Evolutionary conservation across 2,888 invertebrate species (phyloP), one percentile per base, ranked within the genome.

Genomic region (Leptopilina myrica): DNA sequence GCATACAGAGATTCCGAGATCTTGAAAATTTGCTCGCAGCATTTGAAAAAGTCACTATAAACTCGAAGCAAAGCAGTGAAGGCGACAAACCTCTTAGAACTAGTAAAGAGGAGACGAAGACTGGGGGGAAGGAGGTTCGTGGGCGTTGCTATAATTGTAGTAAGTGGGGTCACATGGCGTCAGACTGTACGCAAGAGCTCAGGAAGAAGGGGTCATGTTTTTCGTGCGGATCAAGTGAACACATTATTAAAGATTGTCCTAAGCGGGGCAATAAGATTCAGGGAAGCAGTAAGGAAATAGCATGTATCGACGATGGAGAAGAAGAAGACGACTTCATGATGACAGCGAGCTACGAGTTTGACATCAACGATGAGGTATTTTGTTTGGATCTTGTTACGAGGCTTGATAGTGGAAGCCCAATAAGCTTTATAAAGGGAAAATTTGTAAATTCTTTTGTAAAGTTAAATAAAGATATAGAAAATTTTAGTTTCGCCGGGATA

Each of bases 1-100:
- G 80, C 40, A 81, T 82, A 15, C 79, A 79, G 53, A 15, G 76
- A n/a, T 79, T 79, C 49, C 8, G 26, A 8, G 40, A 26, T 0
- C 33, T 59, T 0, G 62, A 43, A 12, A 43, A 1, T 3, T 66
- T 76, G 5, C 7, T 76, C 8, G 65, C 66, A n/a, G 79, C 76
- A 2, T 79, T 79, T n/a, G 49, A 79, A 9, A 67, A 79, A 43
- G 59, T 79, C 5, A 67, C 76, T 26, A 8, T 76, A 11, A 26
- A 14, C 33, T 6, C 11, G 11, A 40, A 66, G 15, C 43, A 15
- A 20, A 62, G 1, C 20, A 62, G 9, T 9, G 20, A 62, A 15
- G 62, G 20, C 7, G 59, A n/a, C 15, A 59, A n/a, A 59, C 15
- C n/a, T n/a, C 15, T 59, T 8, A 59, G 6, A 15, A 59, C 15